Evolutionary conservation across 64 coral and sea anemone species (phyloP), one percentile per base, ranked within the genome.

Genomic region (Montipora sp.): DNA sequence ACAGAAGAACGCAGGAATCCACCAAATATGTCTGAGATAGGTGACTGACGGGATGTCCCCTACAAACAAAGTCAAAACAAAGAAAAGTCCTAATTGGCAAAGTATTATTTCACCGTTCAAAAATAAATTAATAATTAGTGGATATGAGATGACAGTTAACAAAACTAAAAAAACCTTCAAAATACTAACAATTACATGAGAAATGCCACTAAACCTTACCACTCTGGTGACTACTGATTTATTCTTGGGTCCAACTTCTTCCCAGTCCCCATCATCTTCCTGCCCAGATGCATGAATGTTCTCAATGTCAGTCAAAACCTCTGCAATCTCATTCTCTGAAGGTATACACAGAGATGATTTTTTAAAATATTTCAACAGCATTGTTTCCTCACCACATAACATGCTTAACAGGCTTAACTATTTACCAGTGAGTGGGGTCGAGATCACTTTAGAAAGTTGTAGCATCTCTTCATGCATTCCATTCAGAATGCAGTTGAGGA

Each of bases 201-300:
- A 0, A 57, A 57, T 57, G 11, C 53, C 14, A 63, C 60, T 3
- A 63, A 18, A 43, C 10, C 21, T 18, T 47, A 94, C 95, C 92
- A 91, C 94, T 89, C 94, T 93, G 7, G 97, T 98, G 19, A 98
- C 88, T 13, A 89, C 95, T 3, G 97, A 98, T 75, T 94, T 98
- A 92, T 98, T 98, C 47, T 86, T 95, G 13, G 94, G 97, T 23
- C 97, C 97, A 21, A 98, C 97, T 94, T 98, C 91, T 87, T 98
- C 97, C 97, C 97, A 98, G 83, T 98, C 97, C 51, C 97, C 97
- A 60, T 70, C 84, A 65, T 98, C 91, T 91, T 96, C 92, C 75
- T 95, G 65, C 12, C 72, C 89, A 10, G 88, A 12, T 63, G 53
- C 90, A 59, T 59, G 78, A 83, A 8, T 11, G 5, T 65, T 27